Evolutionary conservation across 2,888 invertebrate species (phyloP).

Genomic region (Alsophila aescularia): DNA sequence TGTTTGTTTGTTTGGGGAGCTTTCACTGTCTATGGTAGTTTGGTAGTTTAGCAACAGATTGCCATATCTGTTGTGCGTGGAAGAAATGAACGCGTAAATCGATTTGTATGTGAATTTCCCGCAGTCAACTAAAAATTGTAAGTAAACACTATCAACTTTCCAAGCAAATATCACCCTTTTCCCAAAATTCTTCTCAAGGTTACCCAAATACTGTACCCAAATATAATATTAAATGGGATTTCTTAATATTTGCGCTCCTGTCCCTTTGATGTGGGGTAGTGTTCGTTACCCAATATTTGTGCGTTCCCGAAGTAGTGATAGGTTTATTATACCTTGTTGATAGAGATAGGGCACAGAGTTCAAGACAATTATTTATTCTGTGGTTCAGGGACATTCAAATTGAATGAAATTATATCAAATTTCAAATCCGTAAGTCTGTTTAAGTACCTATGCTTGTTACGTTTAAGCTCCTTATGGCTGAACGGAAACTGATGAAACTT

Average conservation of each 20-base stretch:
- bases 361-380: too few species aligned
- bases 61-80: too few species aligned
- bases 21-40: too few species aligned
- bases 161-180: not conserved
- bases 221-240: constrained; percentile 1
- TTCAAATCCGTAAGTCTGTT: too few species aligned
- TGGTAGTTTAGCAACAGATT: too few species aligned
- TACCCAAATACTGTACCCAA: constrained; percentile 4
- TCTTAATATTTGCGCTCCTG: constrained; percentile 6
- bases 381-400: not conserved
- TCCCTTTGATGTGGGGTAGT: not conserved
- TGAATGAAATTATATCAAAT: not conserved
- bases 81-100: too few species aligned
- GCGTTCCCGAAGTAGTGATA: constrained; percentile 3
- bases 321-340: constrained; percentile 7
- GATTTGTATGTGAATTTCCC: too few species aligned
- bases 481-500: too few species aligned
- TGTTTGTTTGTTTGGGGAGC: too few species aligned
- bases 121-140: not conserved
- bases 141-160: not conserved
- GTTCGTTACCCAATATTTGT: constrained; percentile 6
- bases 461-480: too few species aligned
- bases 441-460: too few species aligned
- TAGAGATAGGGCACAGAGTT: not conserved
- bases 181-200: constrained; percentile 2